Percentiles rank a stretch among this genome's conserved stretches.
Evolutionary conservation across 2,888 invertebrate genomes (phyloP).

Genomic region (Chymomyza amoena): DNA sequence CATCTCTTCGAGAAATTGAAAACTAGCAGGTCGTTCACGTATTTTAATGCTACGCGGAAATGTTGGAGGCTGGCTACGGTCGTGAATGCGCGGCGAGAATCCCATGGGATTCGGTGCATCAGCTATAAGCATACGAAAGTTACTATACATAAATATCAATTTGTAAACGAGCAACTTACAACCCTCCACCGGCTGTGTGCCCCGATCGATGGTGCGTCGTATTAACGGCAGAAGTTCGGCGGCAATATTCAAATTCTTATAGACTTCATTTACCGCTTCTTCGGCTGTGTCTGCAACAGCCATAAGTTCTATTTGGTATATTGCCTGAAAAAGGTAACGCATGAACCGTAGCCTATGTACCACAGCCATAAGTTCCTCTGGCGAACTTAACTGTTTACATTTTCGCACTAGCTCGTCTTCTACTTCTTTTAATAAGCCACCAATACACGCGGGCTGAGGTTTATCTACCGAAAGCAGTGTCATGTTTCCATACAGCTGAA

Average conservation of each 20-base stretch:
- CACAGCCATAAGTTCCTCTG: conserved; percentile 84
- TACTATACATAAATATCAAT: not conserved
- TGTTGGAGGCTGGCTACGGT: conserved; percentile 96
- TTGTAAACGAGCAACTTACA: conserved; percentile 57
- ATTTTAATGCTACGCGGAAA: conserved; percentile 98
- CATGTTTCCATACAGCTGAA: conserved; percentile 93
- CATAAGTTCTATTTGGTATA: conserved; percentile 78
- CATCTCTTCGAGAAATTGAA: conserved; percentile 90
- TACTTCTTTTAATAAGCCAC: conserved; percentile 89
- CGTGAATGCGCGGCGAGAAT: conserved; percentile 97
- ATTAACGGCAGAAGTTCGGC: conserved; percentile 90
- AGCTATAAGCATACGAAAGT: conserved; percentile 52
- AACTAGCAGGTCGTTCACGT: conserved; percentile 83
- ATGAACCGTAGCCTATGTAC: conserved; percentile 92
- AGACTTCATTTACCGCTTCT: conserved; percentile 85
- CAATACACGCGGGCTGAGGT: conserved; percentile 84
- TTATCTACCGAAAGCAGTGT: conserved; percentile 88
- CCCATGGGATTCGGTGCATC: conserved; percentile 91
- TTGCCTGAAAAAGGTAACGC: conserved; percentile 90
- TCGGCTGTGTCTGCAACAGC: conserved; percentile 80
- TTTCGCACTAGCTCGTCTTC: conserved; percentile 93
- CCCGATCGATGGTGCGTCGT: conserved; percentile 86
- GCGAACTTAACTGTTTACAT: conserved; percentile 79
- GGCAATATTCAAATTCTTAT: conserved; percentile 88
- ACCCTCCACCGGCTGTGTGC: conserved; percentile 83